phyloP scores from a whole-genome alignment of 2,797 vertebrate species.

The Pterois miles region DNA sequence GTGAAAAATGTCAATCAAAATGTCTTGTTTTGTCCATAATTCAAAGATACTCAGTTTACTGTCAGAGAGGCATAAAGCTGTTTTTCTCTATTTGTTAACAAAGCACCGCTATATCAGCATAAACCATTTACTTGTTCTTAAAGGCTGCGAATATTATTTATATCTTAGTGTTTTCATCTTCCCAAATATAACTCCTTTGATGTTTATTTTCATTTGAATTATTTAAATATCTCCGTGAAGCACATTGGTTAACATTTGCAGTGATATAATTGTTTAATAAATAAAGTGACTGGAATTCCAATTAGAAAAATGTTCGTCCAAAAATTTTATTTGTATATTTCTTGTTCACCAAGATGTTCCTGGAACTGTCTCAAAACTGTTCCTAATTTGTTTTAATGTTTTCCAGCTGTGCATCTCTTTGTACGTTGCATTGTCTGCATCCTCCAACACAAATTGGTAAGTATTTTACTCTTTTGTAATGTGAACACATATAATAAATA shows the following conservation, averaged over 20 bases:
- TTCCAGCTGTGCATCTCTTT: conserved; percentile 5
- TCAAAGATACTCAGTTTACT: no score
- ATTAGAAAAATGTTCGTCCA: not conserved
- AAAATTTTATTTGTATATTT: not conserved
- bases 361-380: not conserved
- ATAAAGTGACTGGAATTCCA: not conserved
- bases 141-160: conserved; percentile 81
- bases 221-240: no score
- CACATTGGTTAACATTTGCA: not conserved
- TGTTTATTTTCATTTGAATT: no score
- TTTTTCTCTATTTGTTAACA: conserved; percentile 41
- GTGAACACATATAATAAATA: not conserved
- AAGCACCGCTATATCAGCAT: conserved; percentile 46
- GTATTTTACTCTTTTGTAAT: not conserved
- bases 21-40: no score
- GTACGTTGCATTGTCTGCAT: not conserved
- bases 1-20: no score
- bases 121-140: conserved; percentile 50
- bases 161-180: conserved; percentile 78
- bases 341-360: conserved; percentile 14
- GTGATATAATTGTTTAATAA: not conserved
- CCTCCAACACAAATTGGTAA: not conserved
- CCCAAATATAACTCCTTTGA: conserved; percentile 73
- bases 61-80: no score
- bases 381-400: not conserved